Evolutionary conservation across 2,888 invertebrate genomes (phyloP).

Genomic region (Gastrophysa polygoni): DNA sequence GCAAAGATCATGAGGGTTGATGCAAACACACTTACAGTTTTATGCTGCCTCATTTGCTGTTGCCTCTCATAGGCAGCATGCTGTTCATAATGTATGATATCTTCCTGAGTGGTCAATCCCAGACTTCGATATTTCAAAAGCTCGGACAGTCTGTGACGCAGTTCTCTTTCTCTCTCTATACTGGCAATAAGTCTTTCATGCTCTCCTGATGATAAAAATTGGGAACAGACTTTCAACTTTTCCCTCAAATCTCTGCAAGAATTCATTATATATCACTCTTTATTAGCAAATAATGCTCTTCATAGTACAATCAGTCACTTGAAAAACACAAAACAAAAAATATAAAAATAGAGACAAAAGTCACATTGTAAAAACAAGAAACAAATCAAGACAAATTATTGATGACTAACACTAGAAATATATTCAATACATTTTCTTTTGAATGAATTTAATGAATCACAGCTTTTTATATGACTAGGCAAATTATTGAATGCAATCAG

Average conservation of each 20-base stretch:
- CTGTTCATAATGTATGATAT: conserved; percentile 88
- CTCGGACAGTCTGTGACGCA: conserved; percentile 83
- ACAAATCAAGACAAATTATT: too few relatives aligned
- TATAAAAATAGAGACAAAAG: too few relatives aligned
- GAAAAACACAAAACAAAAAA: too few relatives aligned
- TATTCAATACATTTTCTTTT: too few relatives aligned
- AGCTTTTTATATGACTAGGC: too few relatives aligned
- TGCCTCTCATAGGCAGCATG: conserved; percentile 61
- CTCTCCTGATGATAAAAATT: conserved; percentile 86
- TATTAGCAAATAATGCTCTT: too few relatives aligned
- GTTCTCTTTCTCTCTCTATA: conserved; percentile 82
- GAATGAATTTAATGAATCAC: too few relatives aligned
- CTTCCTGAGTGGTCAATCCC: conserved; percentile 82
- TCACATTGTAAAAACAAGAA: too few relatives aligned
- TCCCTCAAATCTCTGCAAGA: conserved; percentile 75
- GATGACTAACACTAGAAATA: too few relatives aligned
- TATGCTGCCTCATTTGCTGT: conserved; percentile 70
- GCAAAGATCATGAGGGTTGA: not conserved
- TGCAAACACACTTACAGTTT: conserved; percentile 61
- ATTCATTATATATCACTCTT: too few relatives aligned
- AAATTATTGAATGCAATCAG: too few relatives aligned
- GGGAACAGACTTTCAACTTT: conserved; percentile 82
- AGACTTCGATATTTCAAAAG: conserved; percentile 83
- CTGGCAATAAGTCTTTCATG: conserved; percentile 80
- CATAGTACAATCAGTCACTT: too few relatives aligned